Percentiles rank a stretch among this genome's conserved stretches.
phyloP scores from a whole-genome alignment of 2,888 invertebrate species.

The Drosophila anomalata region DNA sequence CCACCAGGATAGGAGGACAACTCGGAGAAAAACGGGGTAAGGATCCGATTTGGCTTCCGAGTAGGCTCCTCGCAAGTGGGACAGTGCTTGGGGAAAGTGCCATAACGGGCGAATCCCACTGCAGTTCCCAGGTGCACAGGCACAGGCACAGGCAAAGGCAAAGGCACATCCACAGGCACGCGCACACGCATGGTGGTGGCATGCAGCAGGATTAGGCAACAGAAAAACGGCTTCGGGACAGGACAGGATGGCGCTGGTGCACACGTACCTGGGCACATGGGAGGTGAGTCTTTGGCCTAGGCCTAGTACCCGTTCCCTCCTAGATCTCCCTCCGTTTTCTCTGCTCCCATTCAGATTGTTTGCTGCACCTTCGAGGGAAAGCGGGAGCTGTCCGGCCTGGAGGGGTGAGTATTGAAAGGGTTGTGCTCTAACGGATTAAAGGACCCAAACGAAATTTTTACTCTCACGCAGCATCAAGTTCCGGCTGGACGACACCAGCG shows the following conservation, averaged over 20 bases:
- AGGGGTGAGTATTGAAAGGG: slow-evolving; percentile 71
- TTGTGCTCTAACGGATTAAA: background rate
- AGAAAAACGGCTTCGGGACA: slow-evolving; percentile 5
- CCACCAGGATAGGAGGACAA: slow-evolving; percentile 1
- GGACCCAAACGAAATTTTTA: background rate
- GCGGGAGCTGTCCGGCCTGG: slow-evolving; percentile 79
- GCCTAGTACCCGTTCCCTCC: background rate
- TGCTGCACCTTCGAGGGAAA: slow-evolving; percentile 81
- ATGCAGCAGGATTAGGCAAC: slow-evolving; percentile 36
- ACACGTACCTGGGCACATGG: slow-evolving; percentile 85
- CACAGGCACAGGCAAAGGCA: background rate
- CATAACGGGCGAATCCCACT: background rate
- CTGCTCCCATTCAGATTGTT: slow-evolving; percentile 63
- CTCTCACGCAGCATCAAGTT: slow-evolving; percentile 82
- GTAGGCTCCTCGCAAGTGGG: background rate
- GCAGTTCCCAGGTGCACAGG: slow-evolving; percentile 3
- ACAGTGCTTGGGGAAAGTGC: background rate
- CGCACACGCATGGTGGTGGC: slow-evolving; percentile 19
- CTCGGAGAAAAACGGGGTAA: background rate
- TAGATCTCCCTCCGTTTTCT: background rate
- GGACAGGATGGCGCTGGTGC: slow-evolving; percentile 79
- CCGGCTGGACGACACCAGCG: slow-evolving; percentile 86
- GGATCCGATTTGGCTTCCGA: slow-evolving; percentile 2
- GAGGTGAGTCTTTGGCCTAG: slow-evolving; percentile 82
- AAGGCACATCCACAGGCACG: slow-evolving; percentile 8